Conservation (phyloP, 2,797 vertebrate genomes). For the Helarctos malayanus region DNA sequence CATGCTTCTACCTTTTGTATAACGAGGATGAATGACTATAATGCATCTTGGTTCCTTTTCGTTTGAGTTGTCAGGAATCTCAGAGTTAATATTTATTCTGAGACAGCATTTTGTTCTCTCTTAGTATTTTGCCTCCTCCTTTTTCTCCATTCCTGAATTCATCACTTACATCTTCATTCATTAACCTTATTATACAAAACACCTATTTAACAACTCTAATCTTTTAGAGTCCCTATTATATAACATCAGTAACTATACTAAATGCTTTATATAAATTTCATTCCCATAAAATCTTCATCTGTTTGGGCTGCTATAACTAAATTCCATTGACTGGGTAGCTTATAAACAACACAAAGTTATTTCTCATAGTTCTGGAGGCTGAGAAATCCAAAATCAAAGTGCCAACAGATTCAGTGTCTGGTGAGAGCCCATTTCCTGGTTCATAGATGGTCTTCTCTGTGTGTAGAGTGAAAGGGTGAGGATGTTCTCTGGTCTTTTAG, state of each 20-base stretch:
- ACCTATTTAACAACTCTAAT: conserved; percentile 5
- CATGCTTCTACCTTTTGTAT: conserved; percentile 18
- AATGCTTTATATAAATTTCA: conserved; percentile 34
- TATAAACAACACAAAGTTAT: neutral
- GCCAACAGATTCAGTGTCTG: neutral
- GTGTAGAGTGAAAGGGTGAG: neutral
- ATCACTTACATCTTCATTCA: conserved; percentile 38
- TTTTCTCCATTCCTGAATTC: conserved; percentile 26
- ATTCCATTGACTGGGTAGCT: neutral
- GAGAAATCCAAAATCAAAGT: neutral
- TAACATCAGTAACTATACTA: neutral
- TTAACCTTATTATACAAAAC: conserved; percentile 51
- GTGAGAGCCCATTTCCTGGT: neutral
- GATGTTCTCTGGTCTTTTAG: neutral
- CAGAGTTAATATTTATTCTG: conserved; percentile 59
- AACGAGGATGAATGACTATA: conserved; percentile 44
- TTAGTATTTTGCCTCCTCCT: conserved; percentile 45
- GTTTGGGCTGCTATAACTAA: neutral
- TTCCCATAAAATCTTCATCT: neutral
- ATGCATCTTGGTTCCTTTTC: conserved; percentile 10
- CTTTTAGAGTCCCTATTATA: neutral
- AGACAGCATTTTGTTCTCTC: conserved; percentile 1
- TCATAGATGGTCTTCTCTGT: neutral
- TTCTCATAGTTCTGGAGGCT: neutral
- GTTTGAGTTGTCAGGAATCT: conserved; percentile 2